These are phyloP conservation scores for Mythimna albipuncta DNA, from an alignment of 2,888 invertebrate genomes.

Conservation along the genomic window DNA sequence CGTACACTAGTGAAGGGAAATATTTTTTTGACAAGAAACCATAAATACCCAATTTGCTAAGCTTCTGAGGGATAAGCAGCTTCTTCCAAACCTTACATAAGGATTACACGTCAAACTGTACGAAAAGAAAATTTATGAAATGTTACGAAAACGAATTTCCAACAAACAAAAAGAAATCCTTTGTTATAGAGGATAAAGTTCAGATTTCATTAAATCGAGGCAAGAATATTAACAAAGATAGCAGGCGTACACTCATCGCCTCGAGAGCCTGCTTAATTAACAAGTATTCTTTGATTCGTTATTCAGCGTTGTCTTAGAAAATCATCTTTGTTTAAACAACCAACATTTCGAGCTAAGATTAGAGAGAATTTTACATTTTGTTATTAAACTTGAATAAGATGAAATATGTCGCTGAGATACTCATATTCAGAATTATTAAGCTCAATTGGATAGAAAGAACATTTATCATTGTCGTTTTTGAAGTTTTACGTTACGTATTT, in stretches of 20 bases:
- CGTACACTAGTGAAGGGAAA: background rate
- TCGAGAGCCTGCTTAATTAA: constrained; percentile 66
- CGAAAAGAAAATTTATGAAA: constrained; percentile 38
- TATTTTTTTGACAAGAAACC: background rate
- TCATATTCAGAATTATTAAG: constrained; percentile 21
- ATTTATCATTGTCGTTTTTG: constrained; percentile 28
- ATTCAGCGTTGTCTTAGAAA: constrained; percentile 61
- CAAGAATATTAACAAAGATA: constrained; percentile 49
- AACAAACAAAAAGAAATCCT: constrained; percentile 42
- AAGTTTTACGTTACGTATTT: constrained; percentile 7
- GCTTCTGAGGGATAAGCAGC: background rate
- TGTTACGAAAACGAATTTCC: constrained; percentile 16
- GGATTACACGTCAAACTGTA: constrained; percentile 27
- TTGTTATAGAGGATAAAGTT: constrained; percentile 50
- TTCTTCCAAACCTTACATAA: constrained; percentile 5
- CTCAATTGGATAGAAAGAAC: constrained; percentile 2
- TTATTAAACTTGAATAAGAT: constrained; percentile 35
- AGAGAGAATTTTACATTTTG: constrained; percentile 38
- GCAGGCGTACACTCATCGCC: constrained; percentile 47
- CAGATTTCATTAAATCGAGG: constrained; percentile 45
- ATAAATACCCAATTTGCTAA: constrained; percentile 7
- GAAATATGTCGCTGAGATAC: constrained; percentile 6
- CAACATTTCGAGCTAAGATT: constrained; percentile 53
- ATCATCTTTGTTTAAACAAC: constrained; percentile 62
- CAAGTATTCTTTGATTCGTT: constrained; percentile 64